These are phyloP conservation scores for Crypturellus tataupa DNA, from an alignment of 2,797 vertebrate genomes.

Conservation along the genomic window DNA sequence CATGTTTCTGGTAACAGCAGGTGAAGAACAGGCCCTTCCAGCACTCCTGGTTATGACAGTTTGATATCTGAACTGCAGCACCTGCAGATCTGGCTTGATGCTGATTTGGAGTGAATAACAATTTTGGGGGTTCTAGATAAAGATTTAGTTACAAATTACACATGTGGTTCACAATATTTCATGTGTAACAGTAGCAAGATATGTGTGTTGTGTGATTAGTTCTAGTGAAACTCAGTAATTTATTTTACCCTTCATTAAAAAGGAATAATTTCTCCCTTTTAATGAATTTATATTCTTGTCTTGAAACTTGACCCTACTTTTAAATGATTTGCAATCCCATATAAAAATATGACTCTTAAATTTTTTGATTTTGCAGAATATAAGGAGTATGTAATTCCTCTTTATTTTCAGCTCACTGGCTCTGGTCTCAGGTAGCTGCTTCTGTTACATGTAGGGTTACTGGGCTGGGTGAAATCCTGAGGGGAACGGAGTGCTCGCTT, in stretches of 20 bases:
- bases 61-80: background rate
- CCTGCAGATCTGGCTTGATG: background rate
- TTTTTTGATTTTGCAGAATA: constrained; percentile 2
- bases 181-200: background rate
- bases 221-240: background rate
- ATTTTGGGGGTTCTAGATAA: background rate
- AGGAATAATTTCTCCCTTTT: background rate
- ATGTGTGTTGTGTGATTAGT: background rate
- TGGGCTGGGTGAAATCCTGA: constrained; percentile 1
- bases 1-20: background rate
- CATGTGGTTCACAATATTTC: background rate
- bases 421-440: constrained; percentile 34
- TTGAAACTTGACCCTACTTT: constrained; percentile 37
- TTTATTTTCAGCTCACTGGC: constrained; percentile 38
- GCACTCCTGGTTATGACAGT: background rate
- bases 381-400: background rate
- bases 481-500: background rate
- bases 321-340: background rate
- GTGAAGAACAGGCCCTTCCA: background rate
- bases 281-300: background rate
- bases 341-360: background rate
- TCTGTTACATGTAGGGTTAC: constrained; percentile 23
- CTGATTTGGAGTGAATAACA: background rate
- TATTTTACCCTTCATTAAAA: too few relatives aligned
- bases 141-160: background rate